Evolutionary conservation across 2,797 vertebrate species (phyloP).

Genomic region (Falco columbarius): DNA sequence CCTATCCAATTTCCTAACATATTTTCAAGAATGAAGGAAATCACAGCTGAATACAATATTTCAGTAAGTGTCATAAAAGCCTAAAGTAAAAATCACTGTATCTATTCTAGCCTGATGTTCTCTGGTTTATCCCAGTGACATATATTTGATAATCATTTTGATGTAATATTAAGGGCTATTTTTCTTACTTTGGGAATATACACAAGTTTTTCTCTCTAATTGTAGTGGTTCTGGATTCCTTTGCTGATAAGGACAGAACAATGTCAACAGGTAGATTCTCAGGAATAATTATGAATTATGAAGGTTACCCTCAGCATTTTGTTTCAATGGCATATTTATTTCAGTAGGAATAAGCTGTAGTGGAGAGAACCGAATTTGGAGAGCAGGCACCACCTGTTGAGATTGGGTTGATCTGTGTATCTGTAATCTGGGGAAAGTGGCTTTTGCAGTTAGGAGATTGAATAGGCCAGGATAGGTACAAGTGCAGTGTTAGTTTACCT

Average conservation of each 20-base stretch:
- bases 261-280: not conserved
- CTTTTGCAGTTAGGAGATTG: not conserved
- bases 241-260: not conserved
- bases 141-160: not conserved
- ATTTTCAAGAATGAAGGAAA: conserved; percentile 1
- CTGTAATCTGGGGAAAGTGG: not conserved
- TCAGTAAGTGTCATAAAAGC: not conserved
- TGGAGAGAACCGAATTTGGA: not conserved
- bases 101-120: not conserved
- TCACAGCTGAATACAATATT: not conserved
- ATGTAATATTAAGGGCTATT: not conserved
- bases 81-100: not conserved
- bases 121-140: not conserved
- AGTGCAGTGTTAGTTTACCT: not conserved
- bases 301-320: not conserved
- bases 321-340: not conserved
- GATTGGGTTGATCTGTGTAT: not conserved
- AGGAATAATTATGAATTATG: not conserved
- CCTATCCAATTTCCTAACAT: conserved; percentile 21
- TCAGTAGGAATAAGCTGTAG: not conserved
- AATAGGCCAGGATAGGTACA: not conserved
- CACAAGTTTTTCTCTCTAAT: not conserved
- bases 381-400: not conserved
- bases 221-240: not conserved
- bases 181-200: not conserved